Percentiles rank a stretch among this genome's conserved stretches.
Conservation (phyloP, 2,888 invertebrate genomes). For the Drosophila subquinaria region DNA sequence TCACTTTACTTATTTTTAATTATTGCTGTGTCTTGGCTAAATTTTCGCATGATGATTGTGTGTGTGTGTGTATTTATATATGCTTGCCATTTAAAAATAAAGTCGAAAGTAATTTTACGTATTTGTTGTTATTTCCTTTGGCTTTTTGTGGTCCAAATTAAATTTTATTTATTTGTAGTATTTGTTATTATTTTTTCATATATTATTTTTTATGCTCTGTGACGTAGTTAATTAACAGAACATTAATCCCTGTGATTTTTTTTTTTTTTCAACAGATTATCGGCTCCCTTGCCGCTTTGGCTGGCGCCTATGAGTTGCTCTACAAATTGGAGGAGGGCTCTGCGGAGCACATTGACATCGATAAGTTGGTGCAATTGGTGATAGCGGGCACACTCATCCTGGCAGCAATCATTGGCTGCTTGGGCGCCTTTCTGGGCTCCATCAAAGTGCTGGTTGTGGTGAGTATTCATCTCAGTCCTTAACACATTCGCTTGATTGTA, state of each 20-base stretch:
- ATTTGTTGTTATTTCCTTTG: slow-evolving; percentile 39
- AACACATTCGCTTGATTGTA: background rate
- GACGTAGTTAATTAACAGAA: slow-evolving; percentile 47
- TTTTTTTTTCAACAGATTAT: slow-evolving; percentile 60
- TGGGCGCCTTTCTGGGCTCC: slow-evolving; percentile 78
- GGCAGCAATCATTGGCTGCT: slow-evolving; percentile 76
- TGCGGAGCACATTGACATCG: slow-evolving; percentile 56
- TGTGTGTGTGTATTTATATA: slow-evolving; percentile 12
- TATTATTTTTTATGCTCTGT: slow-evolving; percentile 18
- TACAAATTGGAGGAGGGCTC: slow-evolving; percentile 71
- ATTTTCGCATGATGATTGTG: slow-evolving; percentile 30
- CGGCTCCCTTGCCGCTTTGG: slow-evolving; percentile 72
- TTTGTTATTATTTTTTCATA: slow-evolving; percentile 22
- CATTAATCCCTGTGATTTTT: slow-evolving; percentile 25
- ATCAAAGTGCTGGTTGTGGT: slow-evolving; percentile 76
- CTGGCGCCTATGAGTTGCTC: slow-evolving; percentile 70
- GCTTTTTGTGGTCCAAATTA: slow-evolving; percentile 17
- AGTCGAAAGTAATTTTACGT: slow-evolving; percentile 66
- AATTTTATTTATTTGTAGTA: slow-evolving; percentile 30
- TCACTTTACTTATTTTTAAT: slow-evolving; percentile 61
- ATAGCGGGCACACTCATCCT: slow-evolving; percentile 67
- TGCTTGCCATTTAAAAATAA: slow-evolving; percentile 70
- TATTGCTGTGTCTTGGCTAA: slow-evolving; percentile 35
- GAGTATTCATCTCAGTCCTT: slow-evolving; percentile 18
- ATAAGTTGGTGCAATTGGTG: slow-evolving; percentile 70